These are phyloP conservation scores for Eudemis profundana DNA, from an alignment of 2,888 invertebrate species.

Conservation along the genomic window DNA sequence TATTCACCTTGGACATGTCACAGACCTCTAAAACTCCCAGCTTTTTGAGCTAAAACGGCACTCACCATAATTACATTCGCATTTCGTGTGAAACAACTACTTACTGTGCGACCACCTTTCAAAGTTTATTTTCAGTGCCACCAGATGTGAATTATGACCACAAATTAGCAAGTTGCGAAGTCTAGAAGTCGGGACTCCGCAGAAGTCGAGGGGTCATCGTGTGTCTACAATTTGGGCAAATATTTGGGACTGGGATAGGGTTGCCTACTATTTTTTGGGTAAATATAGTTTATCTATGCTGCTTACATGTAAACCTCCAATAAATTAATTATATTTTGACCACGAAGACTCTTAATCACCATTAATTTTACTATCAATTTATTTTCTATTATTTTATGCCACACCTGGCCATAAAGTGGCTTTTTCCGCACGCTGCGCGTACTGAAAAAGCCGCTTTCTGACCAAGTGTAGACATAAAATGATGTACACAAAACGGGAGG, in stretches of 20 bases:
- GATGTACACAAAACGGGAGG: too few relatives aligned
- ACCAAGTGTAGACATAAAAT: too few relatives aligned
- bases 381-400: too few relatives aligned
- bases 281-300: too few relatives aligned
- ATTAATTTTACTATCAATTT: too few relatives aligned
- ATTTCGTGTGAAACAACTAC: neutral
- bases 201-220: neutral
- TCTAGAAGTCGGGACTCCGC: neutral
- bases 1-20: neutral
- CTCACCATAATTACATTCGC: neutral
- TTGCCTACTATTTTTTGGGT: too few relatives aligned
- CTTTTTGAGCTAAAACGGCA: neutral
- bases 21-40: neutral
- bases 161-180: neutral
- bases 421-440: too few relatives aligned
- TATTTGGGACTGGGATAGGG: neutral
- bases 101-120: neutral
- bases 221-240: neutral
- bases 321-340: too few relatives aligned
- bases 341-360: too few relatives aligned
- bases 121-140: neutral
- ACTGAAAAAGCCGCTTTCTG: too few relatives aligned
- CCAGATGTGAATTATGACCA: neutral
- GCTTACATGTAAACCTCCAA: too few relatives aligned
- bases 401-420: too few relatives aligned